A percentile compares a stretch with the other conserved stretches of the same genome.
These are phyloP conservation scores for Callimorpha dominula DNA, from an alignment of 2,888 invertebrate genomes.

Conservation along the genomic window DNA sequence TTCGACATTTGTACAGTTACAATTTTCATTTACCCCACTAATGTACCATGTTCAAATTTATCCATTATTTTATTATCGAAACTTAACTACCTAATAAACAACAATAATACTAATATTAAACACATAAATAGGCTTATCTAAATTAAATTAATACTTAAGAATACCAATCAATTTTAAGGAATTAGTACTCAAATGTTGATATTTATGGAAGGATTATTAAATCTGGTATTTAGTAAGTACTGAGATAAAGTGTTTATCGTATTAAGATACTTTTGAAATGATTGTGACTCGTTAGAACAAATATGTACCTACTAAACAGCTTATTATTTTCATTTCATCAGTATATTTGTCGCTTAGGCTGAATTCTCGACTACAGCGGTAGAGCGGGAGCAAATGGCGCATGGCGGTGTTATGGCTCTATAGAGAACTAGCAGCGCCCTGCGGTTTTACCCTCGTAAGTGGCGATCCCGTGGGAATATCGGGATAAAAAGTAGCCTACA, in stretches of 20 bases:
- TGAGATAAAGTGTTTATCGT: background rate
- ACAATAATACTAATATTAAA: background rate
- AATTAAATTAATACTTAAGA: background rate
- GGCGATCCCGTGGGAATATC: no score
- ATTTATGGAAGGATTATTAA: conserved; percentile 7
- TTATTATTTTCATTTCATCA: background rate
- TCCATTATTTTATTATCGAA: no score
- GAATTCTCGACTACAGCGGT: no score
- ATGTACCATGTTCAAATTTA: no score
- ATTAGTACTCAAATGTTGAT: conserved; percentile 1
- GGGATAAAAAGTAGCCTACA: no score
- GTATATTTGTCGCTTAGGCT: background rate
- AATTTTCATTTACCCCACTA: no score
- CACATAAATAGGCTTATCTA: background rate
- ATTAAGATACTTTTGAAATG: background rate
- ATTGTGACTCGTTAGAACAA: background rate
- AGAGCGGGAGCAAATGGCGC: no score
- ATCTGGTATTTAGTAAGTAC: background rate
- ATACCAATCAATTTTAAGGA: background rate
- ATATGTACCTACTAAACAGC: background rate
- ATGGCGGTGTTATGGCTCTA: no score
- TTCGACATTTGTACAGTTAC: no score
- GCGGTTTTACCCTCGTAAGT: no score
- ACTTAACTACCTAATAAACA: no score
- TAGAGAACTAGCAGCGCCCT: no score